Percentiles rank a stretch among this genome's conserved stretches.
phyloP scores from a whole-genome alignment of 1,140 invertebrate genomes.

The Nasonia giraulti region DNA sequence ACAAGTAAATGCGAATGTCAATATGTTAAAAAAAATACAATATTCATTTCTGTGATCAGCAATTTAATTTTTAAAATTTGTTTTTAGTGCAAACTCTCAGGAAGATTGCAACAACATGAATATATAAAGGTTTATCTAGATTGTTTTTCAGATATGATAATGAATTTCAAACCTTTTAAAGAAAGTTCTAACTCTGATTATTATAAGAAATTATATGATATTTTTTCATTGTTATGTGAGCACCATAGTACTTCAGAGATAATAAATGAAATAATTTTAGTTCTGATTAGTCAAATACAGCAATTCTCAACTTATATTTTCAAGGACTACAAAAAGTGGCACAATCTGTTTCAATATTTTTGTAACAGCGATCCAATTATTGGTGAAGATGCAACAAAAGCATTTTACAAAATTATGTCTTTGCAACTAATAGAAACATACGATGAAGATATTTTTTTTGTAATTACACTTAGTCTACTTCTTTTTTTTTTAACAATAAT shows the following conservation, averaged over 20 bases:
- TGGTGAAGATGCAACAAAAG: conserved; percentile 60
- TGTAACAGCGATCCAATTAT: conserved; percentile 37
- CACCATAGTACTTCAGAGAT: conserved; percentile 38
- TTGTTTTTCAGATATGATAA: conserved; percentile 55
- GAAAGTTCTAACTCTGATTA: conserved; percentile 11
- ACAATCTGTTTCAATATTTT: conserved; percentile 54
- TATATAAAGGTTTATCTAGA: conserved; percentile 58
- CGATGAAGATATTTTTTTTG: conserved; percentile 49
- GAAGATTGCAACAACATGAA: not conserved
- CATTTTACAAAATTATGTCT: conserved; percentile 65
- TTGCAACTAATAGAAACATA: conserved; percentile 52
- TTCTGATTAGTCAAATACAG: conserved; percentile 57
- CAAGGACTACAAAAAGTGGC: conserved; percentile 63
- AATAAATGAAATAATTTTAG: conserved; percentile 53
- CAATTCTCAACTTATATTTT: conserved; percentile 59
- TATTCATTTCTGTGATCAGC: not conserved
- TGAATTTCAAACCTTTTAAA: conserved; percentile 42
- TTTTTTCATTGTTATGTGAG: conserved; percentile 49
- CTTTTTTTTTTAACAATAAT: not conserved
- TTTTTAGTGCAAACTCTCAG: conserved; percentile 45
- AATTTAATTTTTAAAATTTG: not conserved
- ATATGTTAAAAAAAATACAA: not conserved
- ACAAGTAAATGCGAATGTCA: conserved; percentile 50
- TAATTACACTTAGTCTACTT: conserved; percentile 31
- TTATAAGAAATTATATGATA: conserved; percentile 47